Percentiles rank a stretch among this genome's conserved stretches.
These are phyloP conservation scores for Eciton burchellii DNA, from an alignment of 1,140 invertebrate species.

Conservation along the genomic window DNA sequence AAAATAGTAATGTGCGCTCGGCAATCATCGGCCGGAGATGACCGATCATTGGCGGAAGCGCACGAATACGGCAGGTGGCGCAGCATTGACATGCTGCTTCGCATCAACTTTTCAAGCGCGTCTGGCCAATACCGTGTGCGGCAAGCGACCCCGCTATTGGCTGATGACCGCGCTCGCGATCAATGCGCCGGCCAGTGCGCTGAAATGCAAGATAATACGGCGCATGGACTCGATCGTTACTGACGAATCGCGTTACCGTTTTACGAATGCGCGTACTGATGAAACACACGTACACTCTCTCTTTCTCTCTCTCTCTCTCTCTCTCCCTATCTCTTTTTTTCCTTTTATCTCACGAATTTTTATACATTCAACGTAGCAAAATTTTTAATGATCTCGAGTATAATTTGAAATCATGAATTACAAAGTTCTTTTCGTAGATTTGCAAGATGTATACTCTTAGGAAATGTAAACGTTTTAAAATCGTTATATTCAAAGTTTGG, in stretches of 20 bases:
- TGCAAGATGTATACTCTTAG: not conserved
- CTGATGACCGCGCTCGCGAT: not conserved
- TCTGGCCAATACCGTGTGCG: not conserved
- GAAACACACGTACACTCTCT: not conserved
- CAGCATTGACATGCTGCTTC: constrained; percentile 37
- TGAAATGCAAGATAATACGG: constrained; percentile 1
- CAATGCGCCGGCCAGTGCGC: constrained; percentile 24
- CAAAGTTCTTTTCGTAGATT: not conserved
- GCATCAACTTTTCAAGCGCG: constrained; percentile 1
- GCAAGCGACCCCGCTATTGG: not conserved
- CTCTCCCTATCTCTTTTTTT: not conserved
- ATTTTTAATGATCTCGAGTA: not conserved
- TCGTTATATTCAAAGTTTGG: too few species aligned
- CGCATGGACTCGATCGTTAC: constrained; percentile 37
- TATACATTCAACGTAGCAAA: not conserved
- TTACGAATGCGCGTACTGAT: constrained; percentile 6
- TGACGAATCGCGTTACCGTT: constrained; percentile 33
- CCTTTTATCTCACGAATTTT: constrained; percentile 2
- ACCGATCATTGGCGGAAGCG: constrained; percentile 65
- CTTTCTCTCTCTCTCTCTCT: not conserved
- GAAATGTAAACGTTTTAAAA: not conserved
- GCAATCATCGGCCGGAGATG: constrained; percentile 77
- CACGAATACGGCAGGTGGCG: constrained; percentile 67
- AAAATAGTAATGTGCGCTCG: constrained; percentile 82
- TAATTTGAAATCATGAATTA: constrained; percentile 4